A percentile compares a stretch with the other conserved stretches of the same genome.
Conservation (phyloP, 2,888 invertebrate genomes). For the Caenorhabditis sulstoni region DNA sequence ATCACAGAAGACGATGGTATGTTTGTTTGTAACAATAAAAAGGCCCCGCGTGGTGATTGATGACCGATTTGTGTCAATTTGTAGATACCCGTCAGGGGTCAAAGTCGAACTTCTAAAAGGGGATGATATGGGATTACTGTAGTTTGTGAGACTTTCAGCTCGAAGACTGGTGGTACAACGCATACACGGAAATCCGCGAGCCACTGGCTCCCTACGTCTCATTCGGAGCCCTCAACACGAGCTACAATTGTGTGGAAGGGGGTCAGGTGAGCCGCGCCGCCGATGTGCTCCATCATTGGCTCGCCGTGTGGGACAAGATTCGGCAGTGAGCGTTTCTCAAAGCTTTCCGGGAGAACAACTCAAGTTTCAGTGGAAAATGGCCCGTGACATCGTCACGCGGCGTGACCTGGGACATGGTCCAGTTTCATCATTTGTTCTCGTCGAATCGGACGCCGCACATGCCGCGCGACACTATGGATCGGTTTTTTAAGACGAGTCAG, state of each 20-base stretch:
- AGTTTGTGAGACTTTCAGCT: conserved; percentile 54
- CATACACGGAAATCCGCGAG: conserved; percentile 67
- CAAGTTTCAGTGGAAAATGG: conserved; percentile 60
- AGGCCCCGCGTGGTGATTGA: no score
- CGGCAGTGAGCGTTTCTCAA: conserved; percentile 61
- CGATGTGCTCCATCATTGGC: conserved; percentile 62
- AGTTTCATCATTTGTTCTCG: conserved; percentile 83
- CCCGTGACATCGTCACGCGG: conserved; percentile 70
- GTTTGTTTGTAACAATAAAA: no score
- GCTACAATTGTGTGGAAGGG: conserved; percentile 54
- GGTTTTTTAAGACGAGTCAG: conserved; percentile 70
- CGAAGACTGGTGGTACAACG: conserved; percentile 76
- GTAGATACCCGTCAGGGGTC: no score
- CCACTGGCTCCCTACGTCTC: conserved; percentile 65
- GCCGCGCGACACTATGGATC: conserved; percentile 66
- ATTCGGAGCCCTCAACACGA: conserved; percentile 58
- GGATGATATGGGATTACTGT: background rate
- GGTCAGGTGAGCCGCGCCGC: conserved; percentile 66
- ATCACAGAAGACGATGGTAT: no score
- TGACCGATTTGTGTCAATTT: no score
- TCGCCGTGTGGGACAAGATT: conserved; percentile 64
- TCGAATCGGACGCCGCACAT: conserved; percentile 81
- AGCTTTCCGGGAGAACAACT: background rate
- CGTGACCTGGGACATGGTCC: conserved; percentile 82
- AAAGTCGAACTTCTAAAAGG: background rate